phyloP scores from a whole-genome alignment of 1,140 invertebrate genomes.

The Andrena cerasifolii region DNA sequence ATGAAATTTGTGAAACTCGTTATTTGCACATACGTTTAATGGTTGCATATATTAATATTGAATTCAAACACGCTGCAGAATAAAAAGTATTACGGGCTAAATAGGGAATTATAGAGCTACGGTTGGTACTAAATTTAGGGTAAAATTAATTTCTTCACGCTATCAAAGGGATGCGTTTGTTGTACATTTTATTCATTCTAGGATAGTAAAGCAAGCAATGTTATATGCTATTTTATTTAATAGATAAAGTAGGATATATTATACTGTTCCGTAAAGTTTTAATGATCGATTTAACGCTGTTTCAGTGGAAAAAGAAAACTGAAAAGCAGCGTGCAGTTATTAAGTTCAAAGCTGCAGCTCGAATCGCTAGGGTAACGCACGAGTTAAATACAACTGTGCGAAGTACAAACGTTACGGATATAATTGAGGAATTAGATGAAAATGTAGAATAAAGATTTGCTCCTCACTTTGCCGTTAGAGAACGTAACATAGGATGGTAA shows the following conservation, averaged over 20 bases:
- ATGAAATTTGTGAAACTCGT: neutral
- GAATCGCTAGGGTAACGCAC: conserved; percentile 81
- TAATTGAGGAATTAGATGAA: conserved; percentile 57
- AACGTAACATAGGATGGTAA: neutral
- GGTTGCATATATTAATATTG: neutral
- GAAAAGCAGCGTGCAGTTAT: conserved; percentile 86
- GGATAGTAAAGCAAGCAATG: neutral
- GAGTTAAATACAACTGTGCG: conserved; percentile 73
- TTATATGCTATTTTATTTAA: neutral
- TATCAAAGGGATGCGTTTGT: neutral
- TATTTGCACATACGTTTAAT: neutral
- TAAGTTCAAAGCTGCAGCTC: conserved; percentile 86
- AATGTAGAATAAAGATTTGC: conserved; percentile 31
- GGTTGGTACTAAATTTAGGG: neutral
- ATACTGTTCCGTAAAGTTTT: neutral
- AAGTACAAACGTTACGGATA: conserved; percentile 56
- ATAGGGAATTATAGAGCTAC: neutral
- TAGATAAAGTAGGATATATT: neutral
- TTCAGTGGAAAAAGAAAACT: conserved; percentile 88
- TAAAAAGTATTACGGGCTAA: neutral
- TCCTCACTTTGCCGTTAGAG: neutral
- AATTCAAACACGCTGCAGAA: neutral
- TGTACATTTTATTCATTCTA: neutral
- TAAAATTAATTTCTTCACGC: neutral
- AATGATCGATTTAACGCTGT: conserved; percentile 45